Conservation (phyloP, 2,797 vertebrate species). For the Danio albolineatus region DNA sequence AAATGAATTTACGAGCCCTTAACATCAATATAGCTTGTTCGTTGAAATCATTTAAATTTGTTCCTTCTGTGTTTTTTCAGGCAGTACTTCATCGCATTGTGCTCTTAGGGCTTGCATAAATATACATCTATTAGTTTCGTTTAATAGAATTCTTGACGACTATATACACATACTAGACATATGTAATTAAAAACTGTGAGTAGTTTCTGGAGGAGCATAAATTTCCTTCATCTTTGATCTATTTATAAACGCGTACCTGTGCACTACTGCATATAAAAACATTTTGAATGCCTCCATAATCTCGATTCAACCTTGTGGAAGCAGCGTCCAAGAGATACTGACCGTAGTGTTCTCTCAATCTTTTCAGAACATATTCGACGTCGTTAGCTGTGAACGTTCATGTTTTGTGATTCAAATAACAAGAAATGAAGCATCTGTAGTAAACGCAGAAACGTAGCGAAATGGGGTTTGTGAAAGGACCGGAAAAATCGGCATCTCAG, state of each 20-base stretch:
- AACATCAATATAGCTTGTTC: neutral
- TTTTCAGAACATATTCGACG: neutral
- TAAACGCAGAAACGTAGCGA: neutral
- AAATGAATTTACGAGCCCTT: constrained; percentile 3
- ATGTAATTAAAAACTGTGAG: constrained; percentile 47
- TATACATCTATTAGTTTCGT: constrained; percentile 63
- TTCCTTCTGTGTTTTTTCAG: constrained; percentile 59
- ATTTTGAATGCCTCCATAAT: constrained; percentile 27
- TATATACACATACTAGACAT: constrained; percentile 68
- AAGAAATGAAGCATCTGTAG: neutral
- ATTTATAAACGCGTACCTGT: constrained; percentile 55
- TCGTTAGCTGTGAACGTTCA: neutral
- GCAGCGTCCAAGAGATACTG: constrained; percentile 33
- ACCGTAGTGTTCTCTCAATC: constrained; percentile 35
- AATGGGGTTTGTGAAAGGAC: neutral
- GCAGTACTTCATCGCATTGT: constrained; percentile 35
- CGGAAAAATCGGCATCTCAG: constrained; percentile 11
- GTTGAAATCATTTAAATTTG: constrained; percentile 58
- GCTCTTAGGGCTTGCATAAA: constrained; percentile 63
- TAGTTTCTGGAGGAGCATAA: constrained; percentile 66
- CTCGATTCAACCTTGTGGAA: neutral
- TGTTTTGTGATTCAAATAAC: neutral
- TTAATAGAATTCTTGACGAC: constrained; percentile 41
- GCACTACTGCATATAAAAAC: constrained; percentile 14
- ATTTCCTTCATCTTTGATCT: constrained; percentile 75